Base-by-base conservation (phyloP, 2,888 invertebrate species). In the Macrostomum cliftonense region DNA sequence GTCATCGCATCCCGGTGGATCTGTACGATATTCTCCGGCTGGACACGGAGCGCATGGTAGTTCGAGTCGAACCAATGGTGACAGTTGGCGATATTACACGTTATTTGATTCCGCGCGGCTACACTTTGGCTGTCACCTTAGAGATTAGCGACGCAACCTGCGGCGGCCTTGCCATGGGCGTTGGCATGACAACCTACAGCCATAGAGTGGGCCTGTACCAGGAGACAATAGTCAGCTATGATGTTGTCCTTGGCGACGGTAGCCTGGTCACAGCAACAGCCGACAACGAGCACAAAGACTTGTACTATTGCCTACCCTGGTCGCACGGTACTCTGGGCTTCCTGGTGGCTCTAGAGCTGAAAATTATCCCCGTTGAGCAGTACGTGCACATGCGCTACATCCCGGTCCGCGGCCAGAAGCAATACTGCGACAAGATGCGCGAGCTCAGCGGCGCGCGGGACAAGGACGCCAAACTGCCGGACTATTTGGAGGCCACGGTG, bases 271-370 rank as follows among this genome's bases (percentile, higher is more conserved):
- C 67, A 13, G 78, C 76, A 43, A 75, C 76, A 0, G 68, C 37
- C 2, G 44, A 51, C 17, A 51, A 77, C 16, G 76, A 79, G 52
- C 79, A 82, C 59, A 65, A 78, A 2, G 81, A 83, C 54, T 66
- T 85, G 42, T 85, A 78, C 68, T 80, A 81, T 64, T 75, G 81
- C 1, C 74, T 83, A 2, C 83, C 84, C 0, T 84, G 83, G 83
- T 83, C 83, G 0, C 80, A 84, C 62, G 85, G 85, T 5, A 83
- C 83, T 0, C 71, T 85, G 7, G 83, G 84, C 16, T 82, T 85
- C 63, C 72, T 85, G 19, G 81, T 82, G 0, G 61, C 63, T 1
- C 82, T 77, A 0, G 78, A 80, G 60, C 77, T 85, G 43, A 75
- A 77, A 67, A 71, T 85, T 20, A 74, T 83, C 46, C 82, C 81